These are phyloP conservation scores for Synanceia verrucosa DNA, from an alignment of 2,797 vertebrate species.

Conservation along the genomic window DNA sequence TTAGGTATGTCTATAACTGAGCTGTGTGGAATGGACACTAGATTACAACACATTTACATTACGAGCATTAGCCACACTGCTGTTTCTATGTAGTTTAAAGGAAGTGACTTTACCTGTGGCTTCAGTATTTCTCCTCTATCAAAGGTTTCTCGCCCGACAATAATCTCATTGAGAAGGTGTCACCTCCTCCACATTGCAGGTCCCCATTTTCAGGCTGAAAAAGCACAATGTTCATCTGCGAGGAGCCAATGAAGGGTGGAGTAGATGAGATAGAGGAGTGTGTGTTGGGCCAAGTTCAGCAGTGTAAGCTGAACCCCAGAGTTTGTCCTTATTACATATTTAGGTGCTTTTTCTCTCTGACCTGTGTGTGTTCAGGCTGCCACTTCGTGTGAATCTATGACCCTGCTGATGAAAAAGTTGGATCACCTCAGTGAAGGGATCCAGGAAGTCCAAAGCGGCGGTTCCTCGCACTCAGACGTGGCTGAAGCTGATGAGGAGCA, in stretches of 20 bases:
- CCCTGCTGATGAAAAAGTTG: slow-evolving; percentile 82
- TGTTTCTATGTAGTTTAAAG: slow-evolving; percentile 12
- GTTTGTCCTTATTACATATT: slow-evolving; percentile 14
- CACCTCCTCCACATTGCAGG: slow-evolving; percentile 23
- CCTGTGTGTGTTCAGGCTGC: slow-evolving; percentile 66
- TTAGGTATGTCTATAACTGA: slow-evolving; percentile 33
- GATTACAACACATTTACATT: slow-evolving; percentile 27
- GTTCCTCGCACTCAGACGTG: slow-evolving; percentile 64
- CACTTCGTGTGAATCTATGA: slow-evolving; percentile 80
- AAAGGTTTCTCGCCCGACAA: slow-evolving; percentile 23
- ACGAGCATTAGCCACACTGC: not conserved
- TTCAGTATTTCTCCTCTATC: not conserved
- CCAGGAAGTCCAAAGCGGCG: slow-evolving; percentile 73
- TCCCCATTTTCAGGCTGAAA: slow-evolving; percentile 3
- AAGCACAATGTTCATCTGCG: slow-evolving; percentile 28
- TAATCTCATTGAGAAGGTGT: slow-evolving; percentile 46
- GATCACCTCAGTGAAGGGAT: slow-evolving; percentile 81
- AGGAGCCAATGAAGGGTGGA: slow-evolving; percentile 29
- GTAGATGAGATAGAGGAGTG: slow-evolving; percentile 27
- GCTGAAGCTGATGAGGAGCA: slow-evolving; percentile 63
- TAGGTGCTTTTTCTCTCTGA: slow-evolving; percentile 24
- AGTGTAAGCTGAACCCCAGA: slow-evolving; percentile 11
- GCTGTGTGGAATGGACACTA: slow-evolving; percentile 16
- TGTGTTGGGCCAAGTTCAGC: slow-evolving; percentile 6
- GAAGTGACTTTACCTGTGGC: not conserved